Evolutionary conservation across 2,888 invertebrate species (phyloP).

Genomic region (Homarus gammarus): DNA sequence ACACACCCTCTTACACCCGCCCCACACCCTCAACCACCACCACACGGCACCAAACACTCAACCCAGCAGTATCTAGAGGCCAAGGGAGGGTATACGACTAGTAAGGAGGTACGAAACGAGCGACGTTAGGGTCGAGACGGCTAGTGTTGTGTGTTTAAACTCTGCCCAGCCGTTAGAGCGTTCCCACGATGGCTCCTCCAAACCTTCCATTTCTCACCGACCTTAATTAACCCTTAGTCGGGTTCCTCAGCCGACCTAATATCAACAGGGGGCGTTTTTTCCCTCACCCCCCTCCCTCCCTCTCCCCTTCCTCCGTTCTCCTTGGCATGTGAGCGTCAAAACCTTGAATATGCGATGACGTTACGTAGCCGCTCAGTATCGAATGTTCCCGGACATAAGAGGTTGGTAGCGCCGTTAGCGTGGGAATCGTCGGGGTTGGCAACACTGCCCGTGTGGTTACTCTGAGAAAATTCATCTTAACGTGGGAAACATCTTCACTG

Average conservation of each 20-base stretch:
- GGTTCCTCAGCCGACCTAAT: background rate
- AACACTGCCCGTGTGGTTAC: slow-evolving; percentile 48
- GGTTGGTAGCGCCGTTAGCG: slow-evolving; percentile 39
- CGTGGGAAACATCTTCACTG: slow-evolving; percentile 51
- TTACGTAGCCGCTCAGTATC: background rate
- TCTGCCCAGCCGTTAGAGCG: slow-evolving; percentile 29
- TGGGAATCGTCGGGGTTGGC: slow-evolving; percentile 53
- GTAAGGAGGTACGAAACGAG: background rate
- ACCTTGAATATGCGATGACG: background rate
- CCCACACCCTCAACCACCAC: background rate
- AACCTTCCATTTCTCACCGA: slow-evolving; percentile 20
- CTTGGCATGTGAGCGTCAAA: background rate
- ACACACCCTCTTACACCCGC: no score
- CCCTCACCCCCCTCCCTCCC: background rate
- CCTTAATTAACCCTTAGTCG: slow-evolving; percentile 24
- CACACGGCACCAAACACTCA: background rate
- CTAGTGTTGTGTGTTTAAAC: slow-evolving; percentile 18
- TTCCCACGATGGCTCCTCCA: slow-evolving; percentile 27
- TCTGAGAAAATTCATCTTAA: slow-evolving; percentile 57
- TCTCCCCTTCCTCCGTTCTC: background rate
- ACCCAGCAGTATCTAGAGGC: background rate
- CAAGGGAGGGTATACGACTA: no score
- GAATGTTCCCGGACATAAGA: background rate
- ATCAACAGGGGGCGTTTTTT: no score
- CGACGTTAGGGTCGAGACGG: background rate